phyloP scores from a whole-genome alignment of 92 coral and sea anemone genomes.

The Hydrozoanthus gracilis region DNA sequence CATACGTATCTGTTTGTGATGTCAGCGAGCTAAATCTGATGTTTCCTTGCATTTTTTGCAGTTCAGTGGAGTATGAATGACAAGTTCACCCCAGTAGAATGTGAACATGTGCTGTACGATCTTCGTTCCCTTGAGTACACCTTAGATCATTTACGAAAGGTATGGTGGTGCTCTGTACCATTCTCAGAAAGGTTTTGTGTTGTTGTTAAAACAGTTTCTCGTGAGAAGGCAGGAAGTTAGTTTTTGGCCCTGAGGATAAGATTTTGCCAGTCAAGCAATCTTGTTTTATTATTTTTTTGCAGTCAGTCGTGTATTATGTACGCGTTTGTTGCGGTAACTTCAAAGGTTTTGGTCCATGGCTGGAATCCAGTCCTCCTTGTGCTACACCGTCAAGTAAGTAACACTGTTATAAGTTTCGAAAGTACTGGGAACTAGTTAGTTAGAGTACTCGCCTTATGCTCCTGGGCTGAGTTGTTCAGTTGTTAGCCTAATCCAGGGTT shows the following conservation, averaged over 20 bases:
- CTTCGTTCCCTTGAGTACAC: constrained; percentile 88
- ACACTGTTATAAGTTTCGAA: background rate
- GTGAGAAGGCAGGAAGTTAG: no score
- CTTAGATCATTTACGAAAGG: constrained; percentile 87
- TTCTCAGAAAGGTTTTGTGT: background rate
- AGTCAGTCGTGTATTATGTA: constrained; percentile 93
- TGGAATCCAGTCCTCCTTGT: constrained; percentile 93
- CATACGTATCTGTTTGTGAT: background rate
- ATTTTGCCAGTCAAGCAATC: no score
- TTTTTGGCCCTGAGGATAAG: no score
- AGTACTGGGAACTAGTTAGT: no score
- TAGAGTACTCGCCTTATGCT: no score
- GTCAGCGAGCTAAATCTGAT: background rate
- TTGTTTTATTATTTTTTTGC: background rate
- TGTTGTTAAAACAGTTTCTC: no score
- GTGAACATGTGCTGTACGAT: constrained; percentile 80
- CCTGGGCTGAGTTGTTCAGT: no score
- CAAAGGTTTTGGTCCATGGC: constrained; percentile 93
- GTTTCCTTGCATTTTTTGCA: constrained; percentile 19
- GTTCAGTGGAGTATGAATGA: constrained; percentile 95
- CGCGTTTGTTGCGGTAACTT: constrained; percentile 94
- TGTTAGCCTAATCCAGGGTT: no score
- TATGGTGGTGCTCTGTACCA: constrained; percentile 6
- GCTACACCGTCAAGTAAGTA: constrained; percentile 97
- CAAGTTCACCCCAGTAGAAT: constrained; percentile 77